Evolutionary conservation across 2,888 invertebrate genomes (phyloP), one percentile per base, ranked within the genome.

Genomic region (Troglohyphantes excavatus): DNA sequence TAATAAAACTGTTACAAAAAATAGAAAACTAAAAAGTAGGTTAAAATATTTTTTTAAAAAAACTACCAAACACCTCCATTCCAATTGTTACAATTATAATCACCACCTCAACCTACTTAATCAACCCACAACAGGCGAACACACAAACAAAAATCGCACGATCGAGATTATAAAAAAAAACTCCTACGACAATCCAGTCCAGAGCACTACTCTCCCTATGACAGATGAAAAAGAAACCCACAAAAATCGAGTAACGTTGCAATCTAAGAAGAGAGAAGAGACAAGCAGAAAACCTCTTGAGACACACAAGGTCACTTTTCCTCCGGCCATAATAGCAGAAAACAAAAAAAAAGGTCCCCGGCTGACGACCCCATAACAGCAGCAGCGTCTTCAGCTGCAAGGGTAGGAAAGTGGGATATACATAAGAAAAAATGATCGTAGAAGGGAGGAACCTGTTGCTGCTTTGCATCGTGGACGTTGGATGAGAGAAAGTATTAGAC

Each of bases 271-370:
- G 63, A 29, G 27, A 23, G 63, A 23, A 39, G n/a, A n/a, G n/a
- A 33, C 61, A 2, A 53, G 19, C 53, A 19, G 23, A 65, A 70
- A 6, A 11, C 17, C n/a, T 19, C n/a, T n/a, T n/a, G n/a, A n/a
- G n/a, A n/a, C 3, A 46, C 86, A 86, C 87, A 87, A 87, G 87
- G 87, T 81, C 79, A 87, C 63, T 53, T 53, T 33, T 65, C 86
- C 72, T 72, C 29, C 13, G 78, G 86, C 70, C 46, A 79, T 53
- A 78, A 39, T 6, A 59, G n/a, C 2, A n/a, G 29, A 53, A 53
- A 11, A 78, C 23, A 23, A 65, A 63, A 63, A 3, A 39, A 75
- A 78, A 61, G 46, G 33, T 9, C 7, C 23, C 65, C 79, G 87
- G 87, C 79, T 87, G 87, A 73, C 72, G 87, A 87, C 87, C 87